A percentile compares a stretch with the other conserved stretches of the same genome.
Evolutionary conservation across 2,888 invertebrate genomes (phyloP).

Genomic region (Tenthredo notha): DNA sequence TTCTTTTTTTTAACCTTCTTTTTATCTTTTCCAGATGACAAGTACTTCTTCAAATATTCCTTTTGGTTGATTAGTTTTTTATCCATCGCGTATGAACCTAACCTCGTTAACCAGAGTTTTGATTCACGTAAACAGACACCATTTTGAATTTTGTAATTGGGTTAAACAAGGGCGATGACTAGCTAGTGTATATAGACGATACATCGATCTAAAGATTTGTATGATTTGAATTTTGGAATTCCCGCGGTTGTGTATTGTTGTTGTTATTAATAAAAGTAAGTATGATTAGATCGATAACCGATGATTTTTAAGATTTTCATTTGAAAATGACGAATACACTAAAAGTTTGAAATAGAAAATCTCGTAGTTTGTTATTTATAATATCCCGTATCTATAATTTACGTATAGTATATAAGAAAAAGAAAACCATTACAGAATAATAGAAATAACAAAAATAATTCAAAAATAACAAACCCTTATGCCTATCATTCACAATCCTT

Average conservation of each 20-base stretch:
- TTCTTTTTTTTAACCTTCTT: slow-evolving; percentile 86
- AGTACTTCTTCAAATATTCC: slow-evolving; percentile 89
- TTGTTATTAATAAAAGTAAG: background rate
- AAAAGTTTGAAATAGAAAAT: background rate
- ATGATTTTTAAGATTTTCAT: background rate
- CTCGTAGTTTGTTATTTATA: background rate
- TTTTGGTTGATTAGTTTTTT: slow-evolving; percentile 84
- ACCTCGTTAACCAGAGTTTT: background rate
- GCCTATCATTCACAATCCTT: background rate
- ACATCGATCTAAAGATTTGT: background rate
- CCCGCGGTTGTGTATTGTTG: slow-evolving; percentile 72
- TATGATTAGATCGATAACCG: background rate
- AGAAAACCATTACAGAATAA: background rate
- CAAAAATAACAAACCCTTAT: background rate
- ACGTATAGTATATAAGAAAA: background rate
- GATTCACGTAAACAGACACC: background rate
- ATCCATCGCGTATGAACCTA: slow-evolving; percentile 58
- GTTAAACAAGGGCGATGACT: background rate
- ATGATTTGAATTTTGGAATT: background rate
- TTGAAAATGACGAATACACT: background rate
- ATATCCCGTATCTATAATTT: no score
- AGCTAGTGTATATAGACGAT: no score
- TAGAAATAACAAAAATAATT: background rate
- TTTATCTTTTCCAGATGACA: slow-evolving; percentile 83
- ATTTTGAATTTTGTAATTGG: background rate